Conservation (phyloP, 2,888 invertebrate genomes). For the Chrysina gloriosa region DNA sequence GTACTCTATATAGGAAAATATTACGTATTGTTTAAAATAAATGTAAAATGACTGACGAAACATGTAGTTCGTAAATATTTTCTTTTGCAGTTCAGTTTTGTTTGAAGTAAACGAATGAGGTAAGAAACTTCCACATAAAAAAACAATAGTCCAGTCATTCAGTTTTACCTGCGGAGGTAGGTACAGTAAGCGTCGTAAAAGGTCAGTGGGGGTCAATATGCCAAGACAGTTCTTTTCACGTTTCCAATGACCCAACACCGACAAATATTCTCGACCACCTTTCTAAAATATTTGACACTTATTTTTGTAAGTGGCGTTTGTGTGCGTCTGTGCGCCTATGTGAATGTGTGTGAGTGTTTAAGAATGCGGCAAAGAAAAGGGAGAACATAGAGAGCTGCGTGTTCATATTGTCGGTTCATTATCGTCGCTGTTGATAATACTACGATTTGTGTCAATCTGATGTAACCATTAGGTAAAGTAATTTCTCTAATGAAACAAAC, state of each 20-base stretch:
- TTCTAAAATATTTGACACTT: conserved; percentile 40
- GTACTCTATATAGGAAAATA: too few relatives aligned
- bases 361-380: conserved; percentile 31
- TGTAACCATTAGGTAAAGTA: conserved; percentile 37
- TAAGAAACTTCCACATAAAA: not conserved
- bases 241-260: conserved; percentile 38
- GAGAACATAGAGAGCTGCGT: conserved; percentile 22
- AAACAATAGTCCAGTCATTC: conserved; percentile 4
- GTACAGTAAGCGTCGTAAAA: conserved; percentile 35
- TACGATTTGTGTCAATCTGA: conserved; percentile 33
- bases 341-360: conserved; percentile 16
- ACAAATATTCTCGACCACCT: conserved; percentile 40
- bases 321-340: not conserved
- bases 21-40: too few relatives aligned
- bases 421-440: conserved; percentile 35
- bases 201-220: conserved; percentile 41
- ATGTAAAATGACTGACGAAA: too few relatives aligned
- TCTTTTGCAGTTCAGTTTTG: not conserved
- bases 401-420: conserved; percentile 35
- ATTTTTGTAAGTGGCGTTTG: conserved; percentile 28
- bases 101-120: not conserved
- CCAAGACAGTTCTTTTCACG: conserved; percentile 40
- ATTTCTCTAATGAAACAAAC: conserved; percentile 38
- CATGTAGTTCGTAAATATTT: too few relatives aligned
- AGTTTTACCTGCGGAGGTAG: conserved; percentile 33